A percentile compares a stretch with the other conserved stretches of the same genome.
phyloP scores from a whole-genome alignment of 2,113 vertebrate genomes.

The Microtus pennsylvanicus region DNA sequence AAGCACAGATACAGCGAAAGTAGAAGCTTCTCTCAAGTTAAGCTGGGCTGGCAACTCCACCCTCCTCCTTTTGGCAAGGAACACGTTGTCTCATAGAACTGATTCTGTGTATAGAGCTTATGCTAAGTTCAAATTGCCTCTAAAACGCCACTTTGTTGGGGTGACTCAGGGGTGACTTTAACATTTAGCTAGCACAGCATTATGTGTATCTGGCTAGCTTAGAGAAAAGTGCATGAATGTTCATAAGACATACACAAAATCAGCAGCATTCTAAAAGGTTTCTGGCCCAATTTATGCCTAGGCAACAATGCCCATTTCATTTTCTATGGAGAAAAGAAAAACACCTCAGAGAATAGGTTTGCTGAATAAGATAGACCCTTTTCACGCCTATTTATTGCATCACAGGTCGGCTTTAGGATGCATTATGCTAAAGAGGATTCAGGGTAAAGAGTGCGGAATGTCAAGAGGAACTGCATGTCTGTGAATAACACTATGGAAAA shows the following conservation, averaged over 20 bases:
- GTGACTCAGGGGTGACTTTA: conserved; percentile 55
- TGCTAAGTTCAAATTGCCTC: conserved; percentile 55
- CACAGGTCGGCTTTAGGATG: conserved; percentile 57
- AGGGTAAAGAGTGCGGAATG: conserved; percentile 67
- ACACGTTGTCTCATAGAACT: not conserved
- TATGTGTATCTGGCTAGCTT: conserved; percentile 43
- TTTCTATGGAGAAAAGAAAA: conserved; percentile 53
- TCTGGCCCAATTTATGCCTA: conserved; percentile 58
- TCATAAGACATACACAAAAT: conserved; percentile 65
- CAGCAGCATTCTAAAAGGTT: conserved; percentile 57
- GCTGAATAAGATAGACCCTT: conserved; percentile 71
- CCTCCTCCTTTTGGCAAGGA: not conserved
- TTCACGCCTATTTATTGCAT: conserved; percentile 73
- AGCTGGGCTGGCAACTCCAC: not conserved
- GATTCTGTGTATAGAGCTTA: conserved; percentile 55
- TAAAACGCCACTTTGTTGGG: conserved; percentile 63
- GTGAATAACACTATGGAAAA: conserved; percentile 74
- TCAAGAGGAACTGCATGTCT: conserved; percentile 61
- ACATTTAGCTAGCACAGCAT: conserved; percentile 77
- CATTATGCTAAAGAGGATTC: conserved; percentile 72
- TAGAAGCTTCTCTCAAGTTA: not conserved
- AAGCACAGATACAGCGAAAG: not conserved
- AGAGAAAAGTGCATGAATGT: conserved; percentile 71
- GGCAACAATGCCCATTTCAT: conserved; percentile 60
- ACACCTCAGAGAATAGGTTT: conserved; percentile 73